phyloP scores from a whole-genome alignment of 2,797 vertebrate species.

The Manis pentadactyla region DNA sequence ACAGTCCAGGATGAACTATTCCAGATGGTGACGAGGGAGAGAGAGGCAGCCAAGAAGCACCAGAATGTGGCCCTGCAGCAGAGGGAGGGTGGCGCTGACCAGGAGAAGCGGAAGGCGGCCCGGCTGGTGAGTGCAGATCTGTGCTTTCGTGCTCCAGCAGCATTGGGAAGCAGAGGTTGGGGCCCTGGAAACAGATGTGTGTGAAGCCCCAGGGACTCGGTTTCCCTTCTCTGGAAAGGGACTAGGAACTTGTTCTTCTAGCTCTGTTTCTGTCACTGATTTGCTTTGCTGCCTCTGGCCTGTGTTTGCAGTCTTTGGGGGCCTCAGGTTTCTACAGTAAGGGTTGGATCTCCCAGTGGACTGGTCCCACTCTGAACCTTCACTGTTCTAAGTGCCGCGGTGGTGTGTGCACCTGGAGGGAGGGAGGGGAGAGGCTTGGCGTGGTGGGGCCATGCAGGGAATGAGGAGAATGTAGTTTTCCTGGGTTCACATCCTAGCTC shows the following conservation, averaged over 20 bases:
- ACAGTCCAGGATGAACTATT: conserved; percentile 90
- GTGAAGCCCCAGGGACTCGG: not conserved
- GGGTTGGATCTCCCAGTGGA: not conserved
- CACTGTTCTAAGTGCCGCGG: not conserved
- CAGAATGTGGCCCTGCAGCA: conserved; percentile 79
- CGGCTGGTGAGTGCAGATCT: conserved; percentile 89
- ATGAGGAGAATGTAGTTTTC: not conserved
- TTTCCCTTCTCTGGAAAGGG: not conserved
- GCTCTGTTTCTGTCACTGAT: not conserved
- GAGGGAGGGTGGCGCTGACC: conserved; percentile 77
- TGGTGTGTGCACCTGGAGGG: not conserved
- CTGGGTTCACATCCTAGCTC: not conserved
- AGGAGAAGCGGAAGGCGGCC: conserved; percentile 87
- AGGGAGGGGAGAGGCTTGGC: not conserved
- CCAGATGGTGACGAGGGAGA: conserved; percentile 88
- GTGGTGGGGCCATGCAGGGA: not conserved
- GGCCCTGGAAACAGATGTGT: not conserved
- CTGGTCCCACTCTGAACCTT: not conserved
- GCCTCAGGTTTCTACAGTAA: not conserved
- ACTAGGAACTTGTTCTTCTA: not conserved
- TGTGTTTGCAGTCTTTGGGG: not conserved
- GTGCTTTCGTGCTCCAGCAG: not conserved
- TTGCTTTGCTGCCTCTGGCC: not conserved
- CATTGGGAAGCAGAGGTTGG: not conserved
- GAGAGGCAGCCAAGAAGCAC: conserved; percentile 87